These are phyloP conservation scores for Aphelenchoides avenae DNA, from an alignment of 1,140 invertebrate species.

Conservation along the genomic window DNA sequence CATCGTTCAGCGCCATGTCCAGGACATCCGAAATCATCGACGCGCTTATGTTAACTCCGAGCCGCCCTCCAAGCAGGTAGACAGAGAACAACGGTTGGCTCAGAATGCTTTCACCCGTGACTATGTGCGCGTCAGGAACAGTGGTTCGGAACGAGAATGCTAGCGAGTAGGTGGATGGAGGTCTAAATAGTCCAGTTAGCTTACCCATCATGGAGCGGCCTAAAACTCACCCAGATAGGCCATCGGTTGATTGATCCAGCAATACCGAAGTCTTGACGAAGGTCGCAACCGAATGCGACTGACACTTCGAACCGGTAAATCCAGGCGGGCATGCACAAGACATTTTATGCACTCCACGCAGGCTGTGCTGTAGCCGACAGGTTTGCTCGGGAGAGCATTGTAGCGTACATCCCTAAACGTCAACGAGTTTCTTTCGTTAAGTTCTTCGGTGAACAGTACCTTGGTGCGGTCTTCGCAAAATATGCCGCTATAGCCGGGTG, in stretches of 20 bases:
- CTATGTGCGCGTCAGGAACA: slow-evolving; percentile 33
- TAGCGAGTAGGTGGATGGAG: not conserved
- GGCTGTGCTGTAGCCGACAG: not conserved
- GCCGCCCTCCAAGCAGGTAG: too few species aligned
- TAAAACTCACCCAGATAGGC: not conserved
- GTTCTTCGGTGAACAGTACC: not conserved
- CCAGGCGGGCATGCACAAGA: slow-evolving; percentile 4
- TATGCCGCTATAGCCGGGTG: not conserved
- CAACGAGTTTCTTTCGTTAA: not conserved
- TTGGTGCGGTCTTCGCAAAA: slow-evolving; percentile 7
- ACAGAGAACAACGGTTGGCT: slow-evolving; percentile 20
- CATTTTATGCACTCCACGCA: not conserved
- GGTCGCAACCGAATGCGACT: not conserved
- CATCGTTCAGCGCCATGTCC: slow-evolving; percentile 33
- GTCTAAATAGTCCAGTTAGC: too few species aligned
- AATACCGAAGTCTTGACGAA: slow-evolving; percentile 9
- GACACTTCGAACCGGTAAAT: not conserved
- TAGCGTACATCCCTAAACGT: not conserved
- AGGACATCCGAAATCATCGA: slow-evolving; percentile 14
- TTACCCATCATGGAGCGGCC: too few species aligned
- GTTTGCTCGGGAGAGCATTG: not conserved
- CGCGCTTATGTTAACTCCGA: not conserved
- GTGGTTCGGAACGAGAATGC: slow-evolving; percentile 31
- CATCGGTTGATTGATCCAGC: slow-evolving; percentile 8
- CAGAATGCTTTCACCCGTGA: slow-evolving; percentile 34